phyloP scores from a whole-genome alignment of 2,888 invertebrate genomes.

The Hemicrepidius hirtus region DNA sequence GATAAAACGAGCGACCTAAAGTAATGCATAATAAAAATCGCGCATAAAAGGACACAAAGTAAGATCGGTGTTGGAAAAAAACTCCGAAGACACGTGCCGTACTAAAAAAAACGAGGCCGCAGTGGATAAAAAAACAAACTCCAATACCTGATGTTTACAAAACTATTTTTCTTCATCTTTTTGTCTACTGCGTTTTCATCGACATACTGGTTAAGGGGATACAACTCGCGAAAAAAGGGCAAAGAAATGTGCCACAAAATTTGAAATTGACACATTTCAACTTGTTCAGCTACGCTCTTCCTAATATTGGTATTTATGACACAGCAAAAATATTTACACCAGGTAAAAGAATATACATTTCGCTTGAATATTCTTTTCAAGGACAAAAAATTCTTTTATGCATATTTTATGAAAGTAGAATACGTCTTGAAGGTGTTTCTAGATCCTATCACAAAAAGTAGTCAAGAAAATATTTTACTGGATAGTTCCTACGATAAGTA shows the following conservation, averaged over 20 bases:
- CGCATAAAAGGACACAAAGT: constrained; percentile 29
- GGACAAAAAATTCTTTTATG: neutral
- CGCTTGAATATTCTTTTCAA: too few species aligned
- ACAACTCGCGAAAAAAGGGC: constrained; percentile 3
- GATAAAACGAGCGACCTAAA: constrained; percentile 46
- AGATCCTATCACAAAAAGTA: too few species aligned
- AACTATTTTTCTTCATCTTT: constrained; percentile 32
- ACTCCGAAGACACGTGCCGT: constrained; percentile 3
- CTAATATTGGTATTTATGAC: constrained; percentile 26
- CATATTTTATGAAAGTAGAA: too few species aligned
- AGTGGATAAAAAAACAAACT: constrained; percentile 18
- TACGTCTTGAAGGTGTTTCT: too few species aligned
- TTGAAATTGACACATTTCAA: constrained; percentile 21
- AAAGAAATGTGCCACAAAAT: constrained; percentile 17
- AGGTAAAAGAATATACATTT: neutral
- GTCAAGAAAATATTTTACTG: too few species aligned
- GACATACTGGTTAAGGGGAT: constrained; percentile 17
- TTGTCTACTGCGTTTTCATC: constrained; percentile 29
- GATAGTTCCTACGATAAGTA: too few species aligned
- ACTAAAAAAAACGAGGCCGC: constrained; percentile 1
- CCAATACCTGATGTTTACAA: constrained; percentile 30
- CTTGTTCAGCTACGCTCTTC: neutral
- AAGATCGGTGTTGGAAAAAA: neutral
- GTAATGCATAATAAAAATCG: constrained; percentile 47
- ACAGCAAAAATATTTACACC: neutral